These are phyloP conservation scores for Orthosia gothica DNA, from an alignment of 2,888 invertebrate genomes.

Conservation along the genomic window DNA sequence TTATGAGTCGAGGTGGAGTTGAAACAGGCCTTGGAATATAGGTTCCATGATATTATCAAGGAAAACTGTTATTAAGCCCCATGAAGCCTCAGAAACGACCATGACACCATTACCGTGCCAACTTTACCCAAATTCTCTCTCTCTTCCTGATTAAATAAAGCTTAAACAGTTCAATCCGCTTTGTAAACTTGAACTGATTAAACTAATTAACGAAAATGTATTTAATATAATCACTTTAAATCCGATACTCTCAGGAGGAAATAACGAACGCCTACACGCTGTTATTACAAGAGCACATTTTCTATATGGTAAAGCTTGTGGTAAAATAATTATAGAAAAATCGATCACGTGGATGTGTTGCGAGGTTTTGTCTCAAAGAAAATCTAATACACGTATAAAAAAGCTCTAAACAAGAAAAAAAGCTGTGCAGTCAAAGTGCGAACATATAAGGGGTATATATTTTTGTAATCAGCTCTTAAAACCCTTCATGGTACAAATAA, in stretches of 20 bases:
- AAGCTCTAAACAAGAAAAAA: too few relatives aligned
- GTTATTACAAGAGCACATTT: neutral
- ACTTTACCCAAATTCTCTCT: conserved; percentile 18
- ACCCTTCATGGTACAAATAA: too few relatives aligned
- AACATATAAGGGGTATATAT: too few relatives aligned
- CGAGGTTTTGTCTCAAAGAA: too few relatives aligned
- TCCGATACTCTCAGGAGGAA: conserved; percentile 15
- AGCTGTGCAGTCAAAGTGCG: too few relatives aligned
- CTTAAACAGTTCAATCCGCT: conserved; percentile 29
- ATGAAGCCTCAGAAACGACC: neutral
- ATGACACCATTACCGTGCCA: conserved; percentile 4
- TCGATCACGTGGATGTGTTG: too few relatives aligned
- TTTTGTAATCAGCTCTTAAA: too few relatives aligned
- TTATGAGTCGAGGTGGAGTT: too few relatives aligned
- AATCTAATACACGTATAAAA: too few relatives aligned
- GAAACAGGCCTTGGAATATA: too few relatives aligned
- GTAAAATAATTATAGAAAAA: too few relatives aligned
- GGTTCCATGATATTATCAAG: neutral
- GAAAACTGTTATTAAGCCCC: neutral
- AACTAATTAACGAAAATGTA: conserved; percentile 30
- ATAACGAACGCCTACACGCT: neutral
- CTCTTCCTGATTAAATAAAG: conserved; percentile 29
- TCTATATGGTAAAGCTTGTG: too few relatives aligned
- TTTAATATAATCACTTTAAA: conserved; percentile 25
- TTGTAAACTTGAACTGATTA: conserved; percentile 37